Conservation (phyloP, 2,113 vertebrate genomes). For the Gracilinanus agilis region DNA sequence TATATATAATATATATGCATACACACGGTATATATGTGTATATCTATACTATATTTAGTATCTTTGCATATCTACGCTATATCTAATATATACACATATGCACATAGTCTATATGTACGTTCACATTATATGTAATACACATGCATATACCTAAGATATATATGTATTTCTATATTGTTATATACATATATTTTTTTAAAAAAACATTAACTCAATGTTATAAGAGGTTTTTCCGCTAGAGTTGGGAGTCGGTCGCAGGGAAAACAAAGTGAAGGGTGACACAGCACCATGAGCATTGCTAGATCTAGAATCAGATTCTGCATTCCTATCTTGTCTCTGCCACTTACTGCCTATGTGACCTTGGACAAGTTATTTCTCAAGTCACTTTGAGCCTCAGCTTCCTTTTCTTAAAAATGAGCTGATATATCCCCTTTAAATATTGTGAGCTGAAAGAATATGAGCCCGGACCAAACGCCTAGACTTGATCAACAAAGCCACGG, state of each 20-base stretch:
- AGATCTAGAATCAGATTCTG: neutral
- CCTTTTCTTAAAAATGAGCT: neutral
- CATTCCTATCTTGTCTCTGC: neutral
- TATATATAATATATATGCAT: no score
- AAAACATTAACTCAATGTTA: neutral
- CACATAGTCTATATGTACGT: no score
- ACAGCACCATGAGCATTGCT: neutral
- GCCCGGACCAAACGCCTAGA: neutral
- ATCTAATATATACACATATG: no score
- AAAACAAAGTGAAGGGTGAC: neutral
- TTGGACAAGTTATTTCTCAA: neutral
- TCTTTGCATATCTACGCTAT: no score
- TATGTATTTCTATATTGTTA: no score
- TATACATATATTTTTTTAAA: neutral
- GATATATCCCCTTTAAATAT: neutral
- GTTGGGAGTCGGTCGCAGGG: neutral
- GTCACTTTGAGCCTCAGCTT: neutral
- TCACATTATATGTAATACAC: no score
- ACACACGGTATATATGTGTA: no score
- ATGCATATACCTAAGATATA: no score
- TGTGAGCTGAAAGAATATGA: neutral
- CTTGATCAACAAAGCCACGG: neutral
- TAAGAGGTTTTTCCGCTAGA: neutral
- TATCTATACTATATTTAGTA: no score
- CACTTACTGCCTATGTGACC: neutral